Evolutionary conservation across 2,113 vertebrate species (phyloP).

Genomic region (Natator depressus): DNA sequence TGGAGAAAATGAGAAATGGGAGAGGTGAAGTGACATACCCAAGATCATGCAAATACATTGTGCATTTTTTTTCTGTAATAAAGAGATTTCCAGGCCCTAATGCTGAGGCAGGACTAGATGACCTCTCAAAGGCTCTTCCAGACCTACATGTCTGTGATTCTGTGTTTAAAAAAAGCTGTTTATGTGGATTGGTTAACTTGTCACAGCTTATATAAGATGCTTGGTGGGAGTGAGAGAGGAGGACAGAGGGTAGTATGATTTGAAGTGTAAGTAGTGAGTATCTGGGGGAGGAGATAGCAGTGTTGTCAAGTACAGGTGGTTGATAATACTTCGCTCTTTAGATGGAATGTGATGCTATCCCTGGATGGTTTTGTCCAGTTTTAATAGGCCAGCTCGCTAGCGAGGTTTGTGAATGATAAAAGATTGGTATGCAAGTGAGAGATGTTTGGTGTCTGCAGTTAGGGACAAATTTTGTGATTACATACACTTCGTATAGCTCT

Average conservation of each 20-base stretch:
- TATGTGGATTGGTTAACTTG: not conserved
- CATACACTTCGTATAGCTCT: not conserved
- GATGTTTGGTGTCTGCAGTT: constrained; percentile 50
- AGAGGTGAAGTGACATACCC: not conserved
- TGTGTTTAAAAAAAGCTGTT: not conserved
- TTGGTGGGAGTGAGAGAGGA: not conserved
- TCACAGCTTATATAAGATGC: not conserved
- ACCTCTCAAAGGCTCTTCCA: no score
- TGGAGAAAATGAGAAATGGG: not conserved
- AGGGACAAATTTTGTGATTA: constrained; percentile 63
- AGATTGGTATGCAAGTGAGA: constrained; percentile 21
- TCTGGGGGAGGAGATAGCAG: constrained; percentile 16
- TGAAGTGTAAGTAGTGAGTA: not conserved
- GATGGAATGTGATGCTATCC: constrained; percentile 57
- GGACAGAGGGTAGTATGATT: not conserved
- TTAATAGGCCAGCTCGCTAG: constrained; percentile 8
- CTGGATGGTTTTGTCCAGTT: constrained; percentile 15
- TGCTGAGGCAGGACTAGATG: no score
- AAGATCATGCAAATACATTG: not conserved
- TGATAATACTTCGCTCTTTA: constrained; percentile 9
- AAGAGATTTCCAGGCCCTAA: not conserved
- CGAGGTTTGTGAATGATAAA: constrained; percentile 34
- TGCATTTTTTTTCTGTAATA: not conserved
- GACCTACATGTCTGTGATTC: no score
- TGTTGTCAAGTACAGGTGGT: constrained; percentile 51